phyloP scores from a whole-genome alignment of 1,140 invertebrate species.

The Polyergus mexicanus region DNA sequence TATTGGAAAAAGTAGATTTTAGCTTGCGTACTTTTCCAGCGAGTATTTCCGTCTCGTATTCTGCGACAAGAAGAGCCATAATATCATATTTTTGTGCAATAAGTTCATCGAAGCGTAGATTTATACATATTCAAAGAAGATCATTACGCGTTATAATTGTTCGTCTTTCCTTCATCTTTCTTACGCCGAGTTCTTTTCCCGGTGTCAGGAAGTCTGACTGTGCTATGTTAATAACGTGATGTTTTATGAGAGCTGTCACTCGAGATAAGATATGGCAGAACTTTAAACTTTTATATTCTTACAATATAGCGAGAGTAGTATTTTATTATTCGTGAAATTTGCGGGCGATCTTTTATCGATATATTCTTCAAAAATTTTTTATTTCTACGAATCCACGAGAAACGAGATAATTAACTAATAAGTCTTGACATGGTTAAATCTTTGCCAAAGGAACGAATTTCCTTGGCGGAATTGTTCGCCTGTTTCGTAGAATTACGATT shows the following conservation, averaged over 20 bases:
- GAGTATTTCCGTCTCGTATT: neutral
- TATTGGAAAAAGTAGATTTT: neutral
- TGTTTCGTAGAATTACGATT: neutral
- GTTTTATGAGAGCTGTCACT: constrained; percentile 1
- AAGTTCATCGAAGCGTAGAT: neutral
- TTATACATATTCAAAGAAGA: constrained; percentile 38
- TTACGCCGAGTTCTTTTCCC: neutral
- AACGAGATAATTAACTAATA: neutral
- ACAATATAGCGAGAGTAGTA: neutral
- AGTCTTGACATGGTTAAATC: neutral
- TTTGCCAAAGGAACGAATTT: neutral
- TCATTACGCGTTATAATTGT: neutral
- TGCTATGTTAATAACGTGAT: neutral
- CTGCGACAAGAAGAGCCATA: neutral
- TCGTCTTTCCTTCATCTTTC: neutral
- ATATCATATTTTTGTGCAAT: neutral
- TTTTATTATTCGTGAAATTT: neutral
- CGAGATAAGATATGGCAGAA: neutral
- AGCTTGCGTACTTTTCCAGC: neutral
- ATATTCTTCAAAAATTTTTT: constrained; percentile 8
- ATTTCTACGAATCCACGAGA: neutral
- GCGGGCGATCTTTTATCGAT: neutral
- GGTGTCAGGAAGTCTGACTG: neutral
- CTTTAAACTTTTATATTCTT: constrained; percentile 33
- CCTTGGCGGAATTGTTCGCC: neutral